Conservation (phyloP, 2,113 vertebrate species). For the Lucifuga dentata region DNA sequence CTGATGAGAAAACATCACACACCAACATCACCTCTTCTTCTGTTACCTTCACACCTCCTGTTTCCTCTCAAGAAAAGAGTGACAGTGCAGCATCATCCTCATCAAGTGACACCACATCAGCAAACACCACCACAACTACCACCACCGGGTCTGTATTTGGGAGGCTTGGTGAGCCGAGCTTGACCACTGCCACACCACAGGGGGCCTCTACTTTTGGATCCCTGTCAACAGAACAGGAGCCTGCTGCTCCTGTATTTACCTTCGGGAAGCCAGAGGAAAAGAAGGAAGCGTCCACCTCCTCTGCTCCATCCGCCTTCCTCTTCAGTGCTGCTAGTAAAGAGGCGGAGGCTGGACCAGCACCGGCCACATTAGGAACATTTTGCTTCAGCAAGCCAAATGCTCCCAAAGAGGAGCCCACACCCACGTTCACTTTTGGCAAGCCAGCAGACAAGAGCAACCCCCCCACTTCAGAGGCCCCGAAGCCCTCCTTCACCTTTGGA, state of each 20-base stretch:
- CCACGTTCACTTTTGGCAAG: slow-evolving; percentile 85
- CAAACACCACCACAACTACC: slow-evolving; percentile 64
- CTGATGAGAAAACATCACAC: slow-evolving; percentile 78
- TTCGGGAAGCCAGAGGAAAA: slow-evolving; percentile 92
- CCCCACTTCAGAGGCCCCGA: slow-evolving; percentile 78
- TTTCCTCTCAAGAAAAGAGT: slow-evolving; percentile 77
- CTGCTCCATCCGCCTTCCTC: slow-evolving; percentile 69
- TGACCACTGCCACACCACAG: slow-evolving; percentile 62
- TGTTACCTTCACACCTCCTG: slow-evolving; percentile 80
- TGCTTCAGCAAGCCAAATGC: slow-evolving; percentile 86
- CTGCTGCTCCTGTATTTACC: slow-evolving; percentile 76
- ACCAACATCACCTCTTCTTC: slow-evolving; percentile 42
- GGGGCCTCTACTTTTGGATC: slow-evolving; percentile 61
- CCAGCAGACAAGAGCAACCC: slow-evolving; percentile 83
- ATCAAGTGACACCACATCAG: slow-evolving; percentile 54
- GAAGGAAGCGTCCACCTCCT: slow-evolving; percentile 78
- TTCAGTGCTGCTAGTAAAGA: slow-evolving; percentile 86
- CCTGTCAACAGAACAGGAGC: slow-evolving; percentile 68
- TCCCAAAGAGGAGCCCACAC: slow-evolving; percentile 84
- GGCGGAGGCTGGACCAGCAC: slow-evolving; percentile 65
- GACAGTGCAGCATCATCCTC: slow-evolving; percentile 39
- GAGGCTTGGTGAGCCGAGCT: slow-evolving; percentile 74
- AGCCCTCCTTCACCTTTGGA: slow-evolving; percentile 88
- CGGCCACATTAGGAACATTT: slow-evolving; percentile 77
- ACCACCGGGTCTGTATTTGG: slow-evolving; percentile 80